phyloP scores from a whole-genome alignment of 1,140 invertebrate species.

The Cardiocondyla obscurior region DNA sequence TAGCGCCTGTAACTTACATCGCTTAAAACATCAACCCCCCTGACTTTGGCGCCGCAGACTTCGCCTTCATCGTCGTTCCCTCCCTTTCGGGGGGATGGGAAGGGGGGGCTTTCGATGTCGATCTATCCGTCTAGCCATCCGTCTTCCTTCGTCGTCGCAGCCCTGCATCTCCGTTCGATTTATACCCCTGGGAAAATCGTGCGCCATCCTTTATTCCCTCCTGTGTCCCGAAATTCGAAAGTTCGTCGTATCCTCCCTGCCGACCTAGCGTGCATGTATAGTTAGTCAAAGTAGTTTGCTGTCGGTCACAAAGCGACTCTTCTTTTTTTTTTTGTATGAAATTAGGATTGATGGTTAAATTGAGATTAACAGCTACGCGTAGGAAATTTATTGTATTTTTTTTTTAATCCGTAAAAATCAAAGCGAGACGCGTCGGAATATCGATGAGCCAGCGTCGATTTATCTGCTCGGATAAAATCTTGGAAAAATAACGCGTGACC shows the following conservation, averaged over 20 bases:
- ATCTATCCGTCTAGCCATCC: slow-evolving; percentile 30
- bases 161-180: slow-evolving; percentile 60
- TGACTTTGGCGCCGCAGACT: slow-evolving; percentile 46
- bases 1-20: slow-evolving; percentile 72
- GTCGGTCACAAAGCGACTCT: background rate
- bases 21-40: slow-evolving; percentile 71
- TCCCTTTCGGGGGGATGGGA: too few relatives aligned
- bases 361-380: background rate
- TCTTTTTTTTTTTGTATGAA: background rate
- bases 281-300: background rate
- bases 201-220: background rate
- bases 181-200: slow-evolving; percentile 69
- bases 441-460: background rate
- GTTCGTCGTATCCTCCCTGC: slow-evolving; percentile 45
- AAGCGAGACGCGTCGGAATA: background rate
- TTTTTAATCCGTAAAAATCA: background rate
- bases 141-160: slow-evolving; percentile 21
- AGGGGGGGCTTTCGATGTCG: background rate
- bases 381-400: slow-evolving; percentile 7
- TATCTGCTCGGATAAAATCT: background rate
- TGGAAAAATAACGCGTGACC: background rate
- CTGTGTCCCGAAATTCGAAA: slow-evolving; percentile 51
- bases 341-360: background rate
- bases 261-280: background rate
- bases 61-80: slow-evolving; percentile 32